Evolutionary conservation across 2,888 invertebrate species (phyloP), one percentile per base, ranked within the genome.

Genomic region (Pollenia angustigena): DNA sequence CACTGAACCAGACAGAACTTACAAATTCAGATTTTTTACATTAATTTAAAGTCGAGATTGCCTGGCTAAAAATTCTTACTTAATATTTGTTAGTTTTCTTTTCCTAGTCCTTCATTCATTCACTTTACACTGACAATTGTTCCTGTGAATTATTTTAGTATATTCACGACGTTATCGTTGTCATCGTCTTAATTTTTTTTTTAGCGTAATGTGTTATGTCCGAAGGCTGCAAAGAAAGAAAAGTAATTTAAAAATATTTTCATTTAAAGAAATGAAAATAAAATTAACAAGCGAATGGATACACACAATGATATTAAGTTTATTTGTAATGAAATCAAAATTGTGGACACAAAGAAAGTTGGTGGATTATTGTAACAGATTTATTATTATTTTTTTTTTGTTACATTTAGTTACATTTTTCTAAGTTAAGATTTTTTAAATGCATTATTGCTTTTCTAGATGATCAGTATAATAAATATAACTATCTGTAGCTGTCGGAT

Each of bases 201-300:
- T 44, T 54, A 40, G 60, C 60, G 32, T 81, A 62, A 76, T 60
- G 40, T 69, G 69, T 64, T 78, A 78, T 84, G 56, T 78, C 78
- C 56, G 71, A 44, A 50, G 72, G 71, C 81, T 44, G 40, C n/a
- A 18, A 52, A 72, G 66, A 50, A 54, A 18, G 72, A 64, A 48
- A 52, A 58, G 69, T 69, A 40, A 76, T 54, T 72, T 58, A 12
- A 56, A 66, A 74, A 56, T 56, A 58, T 58, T 74, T 66, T 50
- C 42, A 46, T 75, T 75, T 60, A 7, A 52, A 32, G 16, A 72
- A 74, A 60, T 74, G 16, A 58, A 60, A 68, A 69, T 44, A 46
- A 76, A 50, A 40, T 52, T 76, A 62, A 69, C 32, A 69, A 76
- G 69, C 52, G 62, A 68, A 72, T 18, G 40, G 40, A 32, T 80